Evolutionary conservation across 2,113 vertebrate genomes (phyloP).

Genomic region (Paralichthys olivaceus): DNA sequence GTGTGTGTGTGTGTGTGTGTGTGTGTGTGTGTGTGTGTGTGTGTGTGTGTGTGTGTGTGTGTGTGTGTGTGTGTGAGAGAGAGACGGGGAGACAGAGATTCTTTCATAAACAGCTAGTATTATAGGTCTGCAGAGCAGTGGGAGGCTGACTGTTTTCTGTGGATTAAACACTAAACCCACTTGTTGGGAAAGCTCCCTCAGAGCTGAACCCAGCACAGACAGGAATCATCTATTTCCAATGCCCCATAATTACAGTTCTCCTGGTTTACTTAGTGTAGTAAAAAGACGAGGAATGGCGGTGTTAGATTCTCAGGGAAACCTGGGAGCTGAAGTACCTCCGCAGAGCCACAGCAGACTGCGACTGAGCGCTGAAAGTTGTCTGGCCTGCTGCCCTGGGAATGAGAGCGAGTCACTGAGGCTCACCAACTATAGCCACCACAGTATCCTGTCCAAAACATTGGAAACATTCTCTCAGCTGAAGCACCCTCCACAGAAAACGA

Average conservation of each 20-base stretch:
- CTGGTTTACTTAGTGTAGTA: conserved; percentile 59
- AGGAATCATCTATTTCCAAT: conserved; percentile 69
- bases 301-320: conserved; percentile 57
- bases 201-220: conserved; percentile 54
- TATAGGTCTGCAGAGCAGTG: conserved; percentile 67
- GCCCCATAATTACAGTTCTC: conserved; percentile 73
- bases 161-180: conserved; percentile 72
- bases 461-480: conserved; percentile 56
- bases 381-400: conserved; percentile 64
- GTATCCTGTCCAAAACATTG: conserved; percentile 64
- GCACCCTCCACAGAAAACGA: conserved; percentile 47
- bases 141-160: conserved; percentile 62
- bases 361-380: conserved; percentile 24
- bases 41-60: conserved; percentile 2
- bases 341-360: conserved; percentile 2
- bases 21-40: conserved; percentile 20
- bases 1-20: conserved; percentile 22
- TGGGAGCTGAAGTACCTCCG: conserved; percentile 46
- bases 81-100: conserved; percentile 20
- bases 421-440: conserved; percentile 66
- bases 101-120: conserved; percentile 64
- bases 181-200: conserved; percentile 66
- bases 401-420: conserved; percentile 44
- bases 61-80: background rate
- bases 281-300: conserved; percentile 49